Percentiles rank a stretch among this genome's conserved stretches.
phyloP scores from a whole-genome alignment of 64 coral and sea anemone genomes.

The Stichodactyla helianthus region DNA sequence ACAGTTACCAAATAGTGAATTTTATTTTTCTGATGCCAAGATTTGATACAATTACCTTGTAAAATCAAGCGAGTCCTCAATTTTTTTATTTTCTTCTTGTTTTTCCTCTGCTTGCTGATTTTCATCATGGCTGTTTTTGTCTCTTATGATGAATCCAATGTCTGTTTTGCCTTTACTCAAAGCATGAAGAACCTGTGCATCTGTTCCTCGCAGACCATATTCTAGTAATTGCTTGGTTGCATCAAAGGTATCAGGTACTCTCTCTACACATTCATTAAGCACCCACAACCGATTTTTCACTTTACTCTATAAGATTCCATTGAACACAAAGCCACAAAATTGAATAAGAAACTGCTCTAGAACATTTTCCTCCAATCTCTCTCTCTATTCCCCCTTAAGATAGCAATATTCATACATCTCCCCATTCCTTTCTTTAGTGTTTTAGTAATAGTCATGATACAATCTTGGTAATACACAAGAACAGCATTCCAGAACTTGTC shows the following conservation, averaged over 20 bases:
- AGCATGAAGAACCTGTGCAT: conserved; percentile 44
- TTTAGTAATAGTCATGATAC: too few species aligned
- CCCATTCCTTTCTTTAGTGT: too few species aligned
- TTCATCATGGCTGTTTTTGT: conserved; percentile 21
- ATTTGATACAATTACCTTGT: conserved; percentile 32
- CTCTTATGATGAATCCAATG: conserved; percentile 66
- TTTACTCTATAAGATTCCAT: conserved; percentile 83
- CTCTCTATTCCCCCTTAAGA: too few species aligned
- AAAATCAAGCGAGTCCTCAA: conserved; percentile 73
- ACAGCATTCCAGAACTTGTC: too few species aligned
- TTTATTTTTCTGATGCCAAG: background rate
- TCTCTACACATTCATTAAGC: conserved; percentile 89
- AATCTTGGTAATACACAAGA: too few species aligned
- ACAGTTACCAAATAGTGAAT: too few species aligned
- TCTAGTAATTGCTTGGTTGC: conserved; percentile 74
- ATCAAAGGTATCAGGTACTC: conserved; percentile 87
- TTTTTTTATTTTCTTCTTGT: conserved; percentile 16
- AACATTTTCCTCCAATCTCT: too few species aligned
- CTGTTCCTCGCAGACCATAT: conserved; percentile 88
- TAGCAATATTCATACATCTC: too few species aligned
- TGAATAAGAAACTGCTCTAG: too few species aligned
- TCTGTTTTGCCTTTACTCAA: conserved; percentile 45
- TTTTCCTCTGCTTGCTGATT: conserved; percentile 47
- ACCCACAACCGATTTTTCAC: conserved; percentile 98
- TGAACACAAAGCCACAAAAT: background rate